phyloP scores from a whole-genome alignment of 2,888 invertebrate species.

The Pyrrhia umbra region DNA sequence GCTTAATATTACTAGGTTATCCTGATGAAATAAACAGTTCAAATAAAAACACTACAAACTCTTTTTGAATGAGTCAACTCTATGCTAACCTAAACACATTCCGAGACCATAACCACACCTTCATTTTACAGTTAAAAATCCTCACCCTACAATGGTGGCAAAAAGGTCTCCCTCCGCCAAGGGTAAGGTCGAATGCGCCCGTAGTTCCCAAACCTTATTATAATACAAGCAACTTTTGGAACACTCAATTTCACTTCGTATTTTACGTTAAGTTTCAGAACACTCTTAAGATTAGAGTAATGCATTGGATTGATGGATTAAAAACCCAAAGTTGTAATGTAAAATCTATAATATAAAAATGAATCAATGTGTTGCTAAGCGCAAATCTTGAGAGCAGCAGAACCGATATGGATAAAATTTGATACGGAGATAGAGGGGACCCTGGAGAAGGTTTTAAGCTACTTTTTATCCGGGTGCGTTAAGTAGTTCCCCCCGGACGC shows the following conservation, averaged over 20 bases:
- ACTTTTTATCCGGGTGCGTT: no score
- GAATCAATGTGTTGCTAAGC: no score
- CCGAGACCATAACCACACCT: conserved; percentile 26
- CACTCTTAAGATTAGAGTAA: conserved; percentile 18
- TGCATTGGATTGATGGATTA: conserved; percentile 11
- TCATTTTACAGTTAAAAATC: conserved; percentile 37
- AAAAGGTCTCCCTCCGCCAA: conserved; percentile 47
- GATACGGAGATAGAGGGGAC: no score
- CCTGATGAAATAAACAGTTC: background rate
- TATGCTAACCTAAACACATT: conserved; percentile 23
- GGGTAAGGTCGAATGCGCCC: conserved; percentile 39
- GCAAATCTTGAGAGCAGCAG: no score
- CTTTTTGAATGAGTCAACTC: conserved; percentile 18
- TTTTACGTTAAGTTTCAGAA: conserved; percentile 20
- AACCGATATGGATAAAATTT: no score
- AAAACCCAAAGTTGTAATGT: conserved; percentile 3
- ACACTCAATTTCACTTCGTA: conserved; percentile 12
- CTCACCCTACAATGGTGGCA: conserved; percentile 41
- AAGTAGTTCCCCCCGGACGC: no score
- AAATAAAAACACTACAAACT: conserved; percentile 15
- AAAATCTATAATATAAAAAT: background rate
- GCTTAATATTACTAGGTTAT: background rate
- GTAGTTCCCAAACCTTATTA: conserved; percentile 24
- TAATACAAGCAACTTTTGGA: conserved; percentile 26
- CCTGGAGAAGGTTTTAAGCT: no score